Conservation (phyloP, 1,140 invertebrate genomes). For the Tetragonula clypearis region DNA sequence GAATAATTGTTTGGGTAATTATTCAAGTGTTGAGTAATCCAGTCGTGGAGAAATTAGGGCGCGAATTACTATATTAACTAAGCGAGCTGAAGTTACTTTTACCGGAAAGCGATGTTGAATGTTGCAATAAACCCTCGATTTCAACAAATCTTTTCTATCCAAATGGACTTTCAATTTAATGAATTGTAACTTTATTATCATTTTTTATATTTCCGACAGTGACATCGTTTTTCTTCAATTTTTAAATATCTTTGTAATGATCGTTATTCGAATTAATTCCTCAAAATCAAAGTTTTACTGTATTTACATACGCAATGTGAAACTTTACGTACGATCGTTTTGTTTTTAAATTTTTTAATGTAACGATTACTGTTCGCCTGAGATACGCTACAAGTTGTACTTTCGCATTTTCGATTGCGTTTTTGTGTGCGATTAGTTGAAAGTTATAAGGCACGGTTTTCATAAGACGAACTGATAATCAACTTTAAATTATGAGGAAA, state of each 20-base stretch:
- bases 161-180: neutral
- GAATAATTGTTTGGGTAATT: slow-evolving; percentile 31
- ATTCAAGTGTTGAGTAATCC: slow-evolving; percentile 32
- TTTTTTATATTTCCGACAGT: neutral
- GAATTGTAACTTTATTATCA: neutral
- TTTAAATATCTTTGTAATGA: neutral
- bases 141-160: neutral
- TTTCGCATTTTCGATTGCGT: neutral
- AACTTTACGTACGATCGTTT: neutral
- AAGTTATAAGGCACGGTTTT: neutral
- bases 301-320: neutral
- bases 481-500: neutral
- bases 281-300: slow-evolving; percentile 19
- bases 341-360: neutral
- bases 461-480: neutral
- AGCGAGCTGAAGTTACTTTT: slow-evolving; percentile 28
- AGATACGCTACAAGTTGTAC: neutral
- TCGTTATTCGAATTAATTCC: neutral
- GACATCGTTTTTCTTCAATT: neutral
- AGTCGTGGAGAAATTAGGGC: neutral
- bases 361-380: neutral
- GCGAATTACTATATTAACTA: slow-evolving; percentile 4
- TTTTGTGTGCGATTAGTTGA: neutral
- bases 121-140: slow-evolving; percentile 33
- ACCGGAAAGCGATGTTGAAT: slow-evolving; percentile 10